Conservation (phyloP, 2,113 vertebrate genomes). For the Glaucomys volans region DNA sequence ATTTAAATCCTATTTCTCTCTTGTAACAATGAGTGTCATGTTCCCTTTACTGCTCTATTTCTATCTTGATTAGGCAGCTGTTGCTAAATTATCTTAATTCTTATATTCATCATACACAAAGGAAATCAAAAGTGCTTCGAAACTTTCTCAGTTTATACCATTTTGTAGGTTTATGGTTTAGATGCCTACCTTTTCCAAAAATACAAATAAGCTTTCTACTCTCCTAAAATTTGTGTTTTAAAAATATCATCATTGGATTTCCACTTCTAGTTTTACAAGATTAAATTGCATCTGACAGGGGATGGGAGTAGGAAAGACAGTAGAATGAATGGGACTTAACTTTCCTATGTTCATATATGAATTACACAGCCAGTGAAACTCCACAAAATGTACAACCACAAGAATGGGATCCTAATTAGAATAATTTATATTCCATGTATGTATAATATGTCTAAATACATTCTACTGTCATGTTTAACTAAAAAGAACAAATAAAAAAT, state of each 20-base stretch:
- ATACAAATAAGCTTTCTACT: conserved; percentile 6
- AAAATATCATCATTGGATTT: not conserved
- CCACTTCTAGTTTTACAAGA: not conserved
- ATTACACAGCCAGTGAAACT: too few relatives aligned
- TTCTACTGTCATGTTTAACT: too few relatives aligned
- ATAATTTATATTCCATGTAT: too few relatives aligned
- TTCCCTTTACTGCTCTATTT: conserved; percentile 43
- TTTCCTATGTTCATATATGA: too few relatives aligned
- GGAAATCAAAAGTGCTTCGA: conserved; percentile 61
- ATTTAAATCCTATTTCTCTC: conserved; percentile 45
- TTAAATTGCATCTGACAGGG: not conserved
- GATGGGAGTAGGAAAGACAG: too few relatives aligned
- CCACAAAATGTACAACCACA: too few relatives aligned
- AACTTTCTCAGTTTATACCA: conserved; percentile 39
- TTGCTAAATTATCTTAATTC: conserved; percentile 65
- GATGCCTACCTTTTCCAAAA: conserved; percentile 49
- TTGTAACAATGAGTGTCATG: conserved; percentile 25
- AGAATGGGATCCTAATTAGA: too few relatives aligned
- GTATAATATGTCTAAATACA: too few relatives aligned
- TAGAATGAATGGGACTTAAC: too few relatives aligned
- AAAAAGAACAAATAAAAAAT: too few relatives aligned
- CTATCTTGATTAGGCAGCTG: conserved; percentile 62
- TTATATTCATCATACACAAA: conserved; percentile 58
- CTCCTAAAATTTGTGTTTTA: not conserved
- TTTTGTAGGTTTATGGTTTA: not conserved